Evolutionary conservation across 2,113 vertebrate species (phyloP).

Genomic region (Scophthalmus maximus): DNA sequence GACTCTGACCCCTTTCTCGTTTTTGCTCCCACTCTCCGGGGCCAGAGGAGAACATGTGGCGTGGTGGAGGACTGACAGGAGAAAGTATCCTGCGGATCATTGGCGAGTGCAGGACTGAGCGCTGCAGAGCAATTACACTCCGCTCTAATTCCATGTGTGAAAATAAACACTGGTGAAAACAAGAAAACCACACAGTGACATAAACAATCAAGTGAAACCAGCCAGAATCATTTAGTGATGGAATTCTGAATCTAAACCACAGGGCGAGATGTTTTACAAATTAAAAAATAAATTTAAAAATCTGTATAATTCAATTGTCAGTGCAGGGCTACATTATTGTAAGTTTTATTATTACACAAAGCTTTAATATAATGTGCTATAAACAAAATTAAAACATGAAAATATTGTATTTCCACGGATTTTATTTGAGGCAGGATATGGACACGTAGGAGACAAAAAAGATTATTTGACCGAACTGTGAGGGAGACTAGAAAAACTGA

Average conservation of each 20-base stretch:
- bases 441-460: not conserved
- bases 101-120: conserved; percentile 19
- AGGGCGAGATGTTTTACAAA: conserved; percentile 3
- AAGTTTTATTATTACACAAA: not conserved
- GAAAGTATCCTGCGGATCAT: conserved; percentile 39
- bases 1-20: conserved; percentile 42
- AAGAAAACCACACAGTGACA: conserved; percentile 16
- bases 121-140: conserved; percentile 27
- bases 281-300: not conserved
- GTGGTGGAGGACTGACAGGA: conserved; percentile 21
- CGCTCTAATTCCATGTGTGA: conserved; percentile 42
- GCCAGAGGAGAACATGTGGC: conserved; percentile 52
- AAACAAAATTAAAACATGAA: conserved; percentile 5
- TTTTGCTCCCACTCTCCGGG: conserved; percentile 38
- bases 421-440: not conserved
- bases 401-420: conserved; percentile 8
- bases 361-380: not conserved
- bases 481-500: too few relatives aligned
- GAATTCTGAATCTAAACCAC: conserved; percentile 15
- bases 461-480: not conserved
- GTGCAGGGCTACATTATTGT: too few relatives aligned
- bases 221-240: not conserved
- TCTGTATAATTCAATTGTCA: not conserved
- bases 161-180: conserved; percentile 40
- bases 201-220: conserved; percentile 22